Evolutionary conservation across 2,113 vertebrate species (phyloP).

Genomic region (Perccottus glenii): DNA sequence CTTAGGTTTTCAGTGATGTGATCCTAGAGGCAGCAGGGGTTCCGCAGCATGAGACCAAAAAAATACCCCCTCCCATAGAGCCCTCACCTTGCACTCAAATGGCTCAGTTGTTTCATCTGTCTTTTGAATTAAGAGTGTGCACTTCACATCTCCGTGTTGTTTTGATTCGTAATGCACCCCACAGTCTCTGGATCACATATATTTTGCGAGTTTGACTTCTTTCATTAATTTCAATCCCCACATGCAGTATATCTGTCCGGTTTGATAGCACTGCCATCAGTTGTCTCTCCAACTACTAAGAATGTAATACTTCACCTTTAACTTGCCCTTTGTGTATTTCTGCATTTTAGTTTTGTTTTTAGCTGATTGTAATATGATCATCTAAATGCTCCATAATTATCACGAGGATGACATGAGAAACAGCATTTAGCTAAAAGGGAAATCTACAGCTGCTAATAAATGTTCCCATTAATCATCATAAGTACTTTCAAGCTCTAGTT

Average conservation of each 20-base stretch:
- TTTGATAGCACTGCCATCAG: too few species aligned
- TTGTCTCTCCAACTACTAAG: neutral
- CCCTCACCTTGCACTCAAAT: conserved; percentile 26
- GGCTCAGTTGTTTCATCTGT: conserved; percentile 26
- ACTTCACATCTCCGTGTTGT: conserved; percentile 19
- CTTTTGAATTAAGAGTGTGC: conserved; percentile 29
- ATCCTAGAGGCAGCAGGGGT: conserved; percentile 33
- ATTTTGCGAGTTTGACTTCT: too few species aligned
- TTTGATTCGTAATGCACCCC: conserved; percentile 3
- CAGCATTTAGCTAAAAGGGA: conserved; percentile 33
- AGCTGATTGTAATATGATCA: conserved; percentile 14
- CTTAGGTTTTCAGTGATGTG: conserved; percentile 38
- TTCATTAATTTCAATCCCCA: too few species aligned
- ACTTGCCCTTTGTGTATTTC: neutral
- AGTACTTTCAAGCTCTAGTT: neutral
- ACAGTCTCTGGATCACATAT: neutral
- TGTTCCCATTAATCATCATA: neutral
- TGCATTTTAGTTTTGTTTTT: neutral
- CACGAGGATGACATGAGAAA: conserved; percentile 24
- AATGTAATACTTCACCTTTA: neutral
- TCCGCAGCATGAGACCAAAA: conserved; percentile 37
- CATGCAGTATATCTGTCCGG: too few species aligned
- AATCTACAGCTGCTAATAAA: conserved; percentile 32
- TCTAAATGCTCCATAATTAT: conserved; percentile 22
- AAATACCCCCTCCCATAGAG: conserved; percentile 20